Conservation (phyloP, 2,888 invertebrate species). For the Mechanitis messenoides region DNA sequence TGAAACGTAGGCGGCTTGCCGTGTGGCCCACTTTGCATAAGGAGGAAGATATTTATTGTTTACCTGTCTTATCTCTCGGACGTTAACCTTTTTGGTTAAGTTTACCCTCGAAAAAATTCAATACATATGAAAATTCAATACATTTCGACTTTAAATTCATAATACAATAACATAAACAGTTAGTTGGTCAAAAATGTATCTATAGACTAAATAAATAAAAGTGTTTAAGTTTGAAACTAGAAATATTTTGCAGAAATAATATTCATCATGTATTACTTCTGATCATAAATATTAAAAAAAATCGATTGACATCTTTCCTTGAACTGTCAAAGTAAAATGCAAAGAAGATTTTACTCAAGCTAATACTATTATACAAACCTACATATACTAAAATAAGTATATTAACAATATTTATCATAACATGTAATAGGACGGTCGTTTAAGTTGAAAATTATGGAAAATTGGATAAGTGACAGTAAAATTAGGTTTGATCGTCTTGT, state of each 20-base stretch:
- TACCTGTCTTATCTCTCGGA: slow-evolving; percentile 12
- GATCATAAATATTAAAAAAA: too few relatives aligned
- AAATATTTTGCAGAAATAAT: too few relatives aligned
- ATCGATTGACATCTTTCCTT: too few relatives aligned
- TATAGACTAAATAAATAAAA: too few relatives aligned
- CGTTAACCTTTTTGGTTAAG: slow-evolving; percentile 15
- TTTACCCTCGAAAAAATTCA: neutral
- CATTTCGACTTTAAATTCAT: neutral
- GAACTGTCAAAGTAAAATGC: too few relatives aligned
- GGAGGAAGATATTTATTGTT: slow-evolving; percentile 15
- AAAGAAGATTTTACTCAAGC: too few relatives aligned
- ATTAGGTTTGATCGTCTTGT: slow-evolving; percentile 1
- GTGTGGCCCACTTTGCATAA: slow-evolving; percentile 12
- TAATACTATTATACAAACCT: too few relatives aligned
- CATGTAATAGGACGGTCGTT: slow-evolving; percentile 1
- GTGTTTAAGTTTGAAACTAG: too few relatives aligned
- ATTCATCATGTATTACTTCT: too few relatives aligned
- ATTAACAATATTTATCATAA: slow-evolving; percentile 1
- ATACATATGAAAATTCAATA: neutral
- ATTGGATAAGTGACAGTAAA: slow-evolving; percentile 14
- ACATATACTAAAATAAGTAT: neutral
- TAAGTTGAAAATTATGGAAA: slow-evolving; percentile 15
- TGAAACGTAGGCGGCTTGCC: slow-evolving; percentile 6
- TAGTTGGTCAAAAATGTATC: too few relatives aligned
- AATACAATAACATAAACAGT: neutral